Base-by-base conservation (phyloP, 1,140 invertebrate genomes). In the Lysiphlebus fabarum region DNA sequence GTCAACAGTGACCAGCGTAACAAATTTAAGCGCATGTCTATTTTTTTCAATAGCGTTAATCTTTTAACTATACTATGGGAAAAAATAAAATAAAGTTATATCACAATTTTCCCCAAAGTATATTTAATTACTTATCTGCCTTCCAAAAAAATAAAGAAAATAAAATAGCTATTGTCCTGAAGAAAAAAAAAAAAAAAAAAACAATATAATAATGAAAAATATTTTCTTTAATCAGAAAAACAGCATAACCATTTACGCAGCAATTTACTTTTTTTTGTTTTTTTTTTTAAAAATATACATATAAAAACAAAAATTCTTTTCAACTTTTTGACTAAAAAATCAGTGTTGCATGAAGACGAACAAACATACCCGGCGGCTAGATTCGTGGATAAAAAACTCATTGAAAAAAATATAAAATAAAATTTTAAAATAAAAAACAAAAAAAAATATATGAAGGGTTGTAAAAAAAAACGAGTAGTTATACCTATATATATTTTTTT, bases 391-490 rank as follows among this genome's bases (percentile, higher is more conserved):
- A 33, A 53, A 53, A 53, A 53, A 53, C 49, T 26, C 17, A 53
- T 41, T 53, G 51, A 56, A 56, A 56, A 44, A 56, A 38, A 44
- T 37, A 33, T 9, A 47, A 36, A 26, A 26, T 26, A 26, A 26
- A 26, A 26, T 26, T 26, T 26, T 26, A 26, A 26, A 58, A 59
- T 53, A 7, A 33, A 42, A 48, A 44, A 49, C 47, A 59, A 47
- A 49, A 42, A 53, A 45, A 60, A 41, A 62, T 34, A 57, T 49
- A 48, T 38, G 43, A 7, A 48, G 37, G 37, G 36, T 26, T 6
- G 11, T 43, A 54, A 26, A 17, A 50, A 53, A 38, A 59, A 60
- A 60, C 47, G 53, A 45, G 43, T 38, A 55, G 45, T 60, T 60
- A 49, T 42, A 38, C 41, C 33, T n/a, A n/a, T n/a, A n/a, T n/a